phyloP scores from a whole-genome alignment of 2,113 vertebrate species.

The Anoura caudifer region DNA sequence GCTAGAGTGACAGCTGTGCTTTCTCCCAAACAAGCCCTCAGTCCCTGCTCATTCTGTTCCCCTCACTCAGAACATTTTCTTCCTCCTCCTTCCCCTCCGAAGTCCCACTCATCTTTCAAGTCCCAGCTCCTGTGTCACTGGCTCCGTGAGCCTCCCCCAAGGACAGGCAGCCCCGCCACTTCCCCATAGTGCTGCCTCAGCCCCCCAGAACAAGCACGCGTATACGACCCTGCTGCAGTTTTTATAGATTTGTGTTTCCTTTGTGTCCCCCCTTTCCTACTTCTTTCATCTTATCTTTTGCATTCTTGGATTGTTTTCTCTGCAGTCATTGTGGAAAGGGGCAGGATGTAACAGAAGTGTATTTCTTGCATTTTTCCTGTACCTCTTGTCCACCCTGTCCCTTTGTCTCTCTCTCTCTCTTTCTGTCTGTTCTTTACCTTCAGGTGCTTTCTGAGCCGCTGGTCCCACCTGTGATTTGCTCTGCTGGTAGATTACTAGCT shows the following conservation, averaged over 20 bases:
- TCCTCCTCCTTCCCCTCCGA: background rate
- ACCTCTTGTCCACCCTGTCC: background rate
- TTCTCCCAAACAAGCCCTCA: background rate
- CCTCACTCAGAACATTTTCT: background rate
- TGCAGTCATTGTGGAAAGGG: background rate
- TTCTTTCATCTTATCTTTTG: background rate
- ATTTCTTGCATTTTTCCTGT: background rate
- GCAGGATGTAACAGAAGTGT: background rate
- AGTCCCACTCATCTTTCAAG: background rate
- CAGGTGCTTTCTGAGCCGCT: background rate
- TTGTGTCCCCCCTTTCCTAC: background rate
- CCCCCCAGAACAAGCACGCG: rapidly evolving
- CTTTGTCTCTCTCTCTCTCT: background rate
- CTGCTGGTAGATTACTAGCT: background rate
- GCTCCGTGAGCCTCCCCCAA: background rate
- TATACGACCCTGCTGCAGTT: background rate
- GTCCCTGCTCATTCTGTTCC: background rate
- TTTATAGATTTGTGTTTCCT: background rate
- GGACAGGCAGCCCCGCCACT: background rate
- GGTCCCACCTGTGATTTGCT: background rate
- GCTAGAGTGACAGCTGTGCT: background rate
- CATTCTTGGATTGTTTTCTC: background rate
- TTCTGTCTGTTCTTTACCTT: background rate
- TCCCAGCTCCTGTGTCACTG: background rate
- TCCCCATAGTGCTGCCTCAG: background rate